Percentiles rank a stretch among this genome's conserved stretches.
These are phyloP conservation scores for Nerophis ophidion DNA, from an alignment of 2,113 vertebrate genomes.

Conservation along the genomic window DNA sequence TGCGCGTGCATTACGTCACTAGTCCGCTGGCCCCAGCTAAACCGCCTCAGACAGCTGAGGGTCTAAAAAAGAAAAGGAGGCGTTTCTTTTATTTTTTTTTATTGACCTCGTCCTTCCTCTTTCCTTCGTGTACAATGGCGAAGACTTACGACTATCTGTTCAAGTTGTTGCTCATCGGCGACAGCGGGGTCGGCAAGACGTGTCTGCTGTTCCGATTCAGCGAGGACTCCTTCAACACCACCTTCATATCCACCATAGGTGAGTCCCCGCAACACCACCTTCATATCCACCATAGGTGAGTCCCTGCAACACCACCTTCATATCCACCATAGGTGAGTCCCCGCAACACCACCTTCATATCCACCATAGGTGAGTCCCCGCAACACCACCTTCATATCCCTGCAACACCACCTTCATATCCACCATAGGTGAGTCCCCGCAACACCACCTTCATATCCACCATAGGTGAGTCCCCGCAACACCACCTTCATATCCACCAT, in stretches of 20 bases:
- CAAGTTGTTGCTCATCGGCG: slow-evolving; percentile 76
- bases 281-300: slow-evolving; percentile 82
- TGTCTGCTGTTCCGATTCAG: slow-evolving; percentile 82
- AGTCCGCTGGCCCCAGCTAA: slow-evolving; percentile 17
- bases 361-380: slow-evolving; percentile 80
- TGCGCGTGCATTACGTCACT: slow-evolving; percentile 26
- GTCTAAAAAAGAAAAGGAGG: slow-evolving; percentile 22
- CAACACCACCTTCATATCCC: too few species aligned
- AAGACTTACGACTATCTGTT: slow-evolving; percentile 79
- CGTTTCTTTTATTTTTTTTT: too few species aligned
- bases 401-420: slow-evolving; percentile 83
- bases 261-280: slow-evolving; percentile 77
- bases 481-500: slow-evolving; percentile 84
- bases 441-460: slow-evolving; percentile 83
- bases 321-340: slow-evolving; percentile 81
- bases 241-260: slow-evolving; percentile 84
- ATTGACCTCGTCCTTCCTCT: neutral
- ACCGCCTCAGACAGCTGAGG: slow-evolving; percentile 48
- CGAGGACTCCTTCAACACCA: slow-evolving; percentile 80
- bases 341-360: slow-evolving; percentile 82
- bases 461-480: slow-evolving; percentile 77
- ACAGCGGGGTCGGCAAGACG: slow-evolving; percentile 81
- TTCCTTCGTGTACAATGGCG: slow-evolving; percentile 62
- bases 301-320: slow-evolving; percentile 79
- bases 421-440: slow-evolving; percentile 78